Percentiles rank a stretch among this genome's conserved stretches.
These are phyloP conservation scores for Ursus arctos DNA, from an alignment of 2,113 vertebrate species.

Conservation along the genomic window DNA sequence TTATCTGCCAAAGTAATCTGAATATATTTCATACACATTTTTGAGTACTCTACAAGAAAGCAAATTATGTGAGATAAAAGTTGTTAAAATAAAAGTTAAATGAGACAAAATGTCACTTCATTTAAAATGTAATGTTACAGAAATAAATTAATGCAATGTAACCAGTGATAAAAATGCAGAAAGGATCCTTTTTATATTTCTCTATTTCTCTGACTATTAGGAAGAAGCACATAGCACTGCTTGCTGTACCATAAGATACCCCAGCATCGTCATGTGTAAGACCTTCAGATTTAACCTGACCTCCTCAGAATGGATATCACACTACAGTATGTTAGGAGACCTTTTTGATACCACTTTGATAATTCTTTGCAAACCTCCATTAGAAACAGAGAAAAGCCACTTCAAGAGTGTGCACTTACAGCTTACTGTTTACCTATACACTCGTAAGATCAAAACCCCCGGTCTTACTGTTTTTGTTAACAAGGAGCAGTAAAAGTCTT, in stretches of 20 bases:
- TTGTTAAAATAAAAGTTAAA: constrained; percentile 81
- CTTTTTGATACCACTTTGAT: constrained; percentile 90
- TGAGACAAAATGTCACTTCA: constrained; percentile 81
- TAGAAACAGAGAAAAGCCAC: constrained; percentile 90
- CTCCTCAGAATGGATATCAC: constrained; percentile 88
- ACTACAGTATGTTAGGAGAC: constrained; percentile 87
- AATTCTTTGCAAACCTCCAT: constrained; percentile 90
- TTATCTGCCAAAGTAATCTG: constrained; percentile 72
- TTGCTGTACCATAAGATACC: constrained; percentile 80
- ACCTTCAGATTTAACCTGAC: constrained; percentile 90
- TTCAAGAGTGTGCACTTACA: constrained; percentile 90
- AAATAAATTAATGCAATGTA: constrained; percentile 64
- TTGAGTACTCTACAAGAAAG: constrained; percentile 52
- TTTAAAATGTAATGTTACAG: constrained; percentile 77
- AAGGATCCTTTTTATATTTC: constrained; percentile 37
- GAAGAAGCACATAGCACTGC: constrained; percentile 77
- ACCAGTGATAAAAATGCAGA: constrained; percentile 71
- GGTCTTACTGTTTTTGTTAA: constrained; percentile 94
- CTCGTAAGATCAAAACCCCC: constrained; percentile 91
- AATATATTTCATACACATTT: constrained; percentile 68
- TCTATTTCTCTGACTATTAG: constrained; percentile 80
- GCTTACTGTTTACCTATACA: constrained; percentile 93
- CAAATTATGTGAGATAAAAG: constrained; percentile 66
- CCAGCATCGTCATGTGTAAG: constrained; percentile 77
- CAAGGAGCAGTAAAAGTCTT: constrained; percentile 93